A percentile compares a stretch with the other conserved stretches of the same genome.
phyloP scores from a whole-genome alignment of 2,113 vertebrate species.

The Donacobius atricapilla region DNA sequence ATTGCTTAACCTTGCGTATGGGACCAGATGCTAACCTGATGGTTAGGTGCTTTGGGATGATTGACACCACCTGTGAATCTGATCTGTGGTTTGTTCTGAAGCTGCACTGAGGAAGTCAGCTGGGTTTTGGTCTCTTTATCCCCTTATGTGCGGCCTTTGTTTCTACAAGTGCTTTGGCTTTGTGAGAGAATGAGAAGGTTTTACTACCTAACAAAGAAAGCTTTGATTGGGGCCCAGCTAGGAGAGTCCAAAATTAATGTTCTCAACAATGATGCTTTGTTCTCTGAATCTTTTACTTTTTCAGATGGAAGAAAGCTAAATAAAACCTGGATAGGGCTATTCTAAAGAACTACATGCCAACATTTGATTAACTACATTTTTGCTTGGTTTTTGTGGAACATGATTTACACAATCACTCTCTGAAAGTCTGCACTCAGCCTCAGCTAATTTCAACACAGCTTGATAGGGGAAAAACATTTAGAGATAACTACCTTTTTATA shows the following conservation, averaged over 20 bases:
- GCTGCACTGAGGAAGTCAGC: neutral
- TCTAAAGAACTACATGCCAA: slow-evolving; percentile 4
- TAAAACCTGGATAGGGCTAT: slow-evolving; percentile 2
- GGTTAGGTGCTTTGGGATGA: neutral
- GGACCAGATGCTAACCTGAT: neutral
- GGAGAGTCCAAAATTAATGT: slow-evolving; percentile 45
- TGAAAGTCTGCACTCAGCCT: neutral
- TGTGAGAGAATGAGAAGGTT: slow-evolving; percentile 20
- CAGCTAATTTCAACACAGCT: neutral
- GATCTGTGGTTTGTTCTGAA: neutral
- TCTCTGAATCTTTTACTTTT: slow-evolving; percentile 36
- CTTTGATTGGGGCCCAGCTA: slow-evolving; percentile 35
- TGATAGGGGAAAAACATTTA: neutral
- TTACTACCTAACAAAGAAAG: slow-evolving; percentile 42
- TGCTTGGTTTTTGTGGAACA: neutral
- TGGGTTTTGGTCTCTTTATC: slow-evolving; percentile 20
- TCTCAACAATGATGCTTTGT: slow-evolving; percentile 49
- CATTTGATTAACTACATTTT: slow-evolving; percentile 4
- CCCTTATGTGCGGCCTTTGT: neutral
- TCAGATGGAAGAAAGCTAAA: slow-evolving; percentile 40
- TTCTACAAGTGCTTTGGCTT: slow-evolving; percentile 34
- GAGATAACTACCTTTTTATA: neutral
- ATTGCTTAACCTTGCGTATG: neutral
- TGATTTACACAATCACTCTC: neutral
- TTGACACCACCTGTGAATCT: neutral